These are phyloP conservation scores for Nasua narica DNA, from an alignment of 2,797 vertebrate genomes.

Conservation along the genomic window DNA sequence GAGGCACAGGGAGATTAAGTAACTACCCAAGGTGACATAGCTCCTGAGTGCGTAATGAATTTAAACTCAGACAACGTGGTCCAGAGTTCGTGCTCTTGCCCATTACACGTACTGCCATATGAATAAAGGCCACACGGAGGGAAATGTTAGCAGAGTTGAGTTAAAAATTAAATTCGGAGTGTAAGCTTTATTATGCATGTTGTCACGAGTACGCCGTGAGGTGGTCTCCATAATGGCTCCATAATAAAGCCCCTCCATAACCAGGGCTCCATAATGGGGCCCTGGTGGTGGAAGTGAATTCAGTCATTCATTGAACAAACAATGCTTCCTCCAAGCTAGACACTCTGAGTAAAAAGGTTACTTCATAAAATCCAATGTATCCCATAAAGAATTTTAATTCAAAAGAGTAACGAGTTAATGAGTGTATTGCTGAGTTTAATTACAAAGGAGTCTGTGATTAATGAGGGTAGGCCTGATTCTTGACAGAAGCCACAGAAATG, in stretches of 20 bases:
- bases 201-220: not conserved
- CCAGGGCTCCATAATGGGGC: not conserved
- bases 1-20: not conserved
- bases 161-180: not conserved
- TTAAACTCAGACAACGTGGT: not conserved
- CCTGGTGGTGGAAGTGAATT: not conserved
- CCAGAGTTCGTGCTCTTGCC: not conserved
- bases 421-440: not conserved
- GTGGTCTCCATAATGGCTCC: not conserved
- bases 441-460: not conserved
- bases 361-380: not conserved
- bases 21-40: not conserved
- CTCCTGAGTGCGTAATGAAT: not conserved
- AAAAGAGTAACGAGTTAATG: slow-evolving; percentile 27
- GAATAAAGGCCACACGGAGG: not conserved
- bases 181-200: not conserved
- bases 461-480: not conserved
- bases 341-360: not conserved
- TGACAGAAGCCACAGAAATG: not conserved
- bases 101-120: not conserved
- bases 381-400: slow-evolving; percentile 29
- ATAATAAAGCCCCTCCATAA: too few species aligned
- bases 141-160: not conserved
- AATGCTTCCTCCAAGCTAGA: not conserved
- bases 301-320: not conserved